phyloP scores from a whole-genome alignment of 2,797 vertebrate genomes.

The Gymnoscopelus braueri region DNA sequence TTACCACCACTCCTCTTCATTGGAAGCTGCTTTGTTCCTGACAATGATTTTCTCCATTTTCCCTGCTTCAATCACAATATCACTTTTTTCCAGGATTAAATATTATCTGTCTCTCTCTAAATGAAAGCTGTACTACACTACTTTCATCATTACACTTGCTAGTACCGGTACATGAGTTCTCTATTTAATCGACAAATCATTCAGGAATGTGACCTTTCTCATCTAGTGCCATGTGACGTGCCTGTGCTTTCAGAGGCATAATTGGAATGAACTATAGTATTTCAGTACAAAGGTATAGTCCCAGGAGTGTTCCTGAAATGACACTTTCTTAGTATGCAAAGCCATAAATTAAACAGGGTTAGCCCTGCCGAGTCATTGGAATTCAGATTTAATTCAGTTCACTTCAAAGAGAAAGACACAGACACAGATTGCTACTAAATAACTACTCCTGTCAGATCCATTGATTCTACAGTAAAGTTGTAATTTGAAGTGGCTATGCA shows the following conservation, averaged over 20 bases:
- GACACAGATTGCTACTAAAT: conserved; percentile 14
- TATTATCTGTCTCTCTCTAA: conserved; percentile 28
- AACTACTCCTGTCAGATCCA: conserved; percentile 3
- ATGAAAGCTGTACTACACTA: conserved; percentile 26
- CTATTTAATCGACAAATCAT: conserved; percentile 37
- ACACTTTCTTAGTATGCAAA: conserved; percentile 35
- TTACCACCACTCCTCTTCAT: conserved; percentile 38
- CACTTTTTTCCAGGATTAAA: conserved; percentile 22
- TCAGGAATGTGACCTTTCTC: conserved; percentile 11
- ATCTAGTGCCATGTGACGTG: conserved; percentile 15
- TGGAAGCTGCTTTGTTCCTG: conserved; percentile 34
- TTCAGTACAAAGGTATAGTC: conserved; percentile 26
- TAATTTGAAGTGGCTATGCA: background rate
- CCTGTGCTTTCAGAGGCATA: background rate
- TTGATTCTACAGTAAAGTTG: background rate
- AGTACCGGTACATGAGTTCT: conserved; percentile 28
- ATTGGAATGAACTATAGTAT: conserved; percentile 3
- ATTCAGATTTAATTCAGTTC: conserved; percentile 26
- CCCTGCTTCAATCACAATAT: background rate
- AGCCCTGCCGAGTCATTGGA: conserved; percentile 32
- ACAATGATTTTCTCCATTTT: conserved; percentile 29
- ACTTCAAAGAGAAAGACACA: conserved; percentile 1
- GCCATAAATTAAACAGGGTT: conserved; percentile 12
- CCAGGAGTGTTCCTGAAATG: conserved; percentile 16
- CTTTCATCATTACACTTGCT: conserved; percentile 27